Base-by-base conservation (phyloP, 2,888 invertebrate genomes). In the Netelia inedita region DNA sequence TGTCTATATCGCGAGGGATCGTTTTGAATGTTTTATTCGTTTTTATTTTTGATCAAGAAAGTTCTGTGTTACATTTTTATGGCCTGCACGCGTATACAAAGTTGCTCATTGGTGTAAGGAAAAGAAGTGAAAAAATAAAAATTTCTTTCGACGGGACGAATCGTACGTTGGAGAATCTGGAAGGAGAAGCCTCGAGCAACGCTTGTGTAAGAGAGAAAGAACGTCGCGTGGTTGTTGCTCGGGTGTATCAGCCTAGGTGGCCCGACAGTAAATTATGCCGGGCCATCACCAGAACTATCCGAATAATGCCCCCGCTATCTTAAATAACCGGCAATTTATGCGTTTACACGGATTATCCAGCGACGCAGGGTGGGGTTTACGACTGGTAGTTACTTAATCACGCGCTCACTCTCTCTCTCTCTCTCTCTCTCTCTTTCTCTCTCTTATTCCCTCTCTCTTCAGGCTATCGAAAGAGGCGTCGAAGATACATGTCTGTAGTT, bases 311-410 rank as follows among this genome's bases (percentile, higher is more conserved):
- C 87, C 79, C 85, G 90, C 90, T 91, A 91, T 91, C 91, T 91
- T 89, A 89, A 91, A 91, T 91, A 91, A 91, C 90, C 90, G 85
- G 88, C 88, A 90, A 91, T 91, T 91, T 91, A 91, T 91, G 90
- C 90, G 89, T 91, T 91, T 91, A 91, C 91, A 90, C 85, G 89
- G 91, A 91, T 91, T 91, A 91, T 90, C 90, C 88, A 87, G 86
- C 88, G 71, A 72, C 59, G 28, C 88, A 81, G 73, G 82, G 86
- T 82, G 68, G 82, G 84, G 85, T 91, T 91, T 91, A 91, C 88
- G 88, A 87, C 88, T 86, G 88, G 89, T 91, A 91, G 91, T 91
- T 91, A 91, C 91, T 91, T 91, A 91, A 91, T 91, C 91, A 91
- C 88, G 87, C 72, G 57, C 35, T 10, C 63, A 8, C 50, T n/a